Base-by-base conservation (phyloP, 1,140 invertebrate genomes). In the Dolichoris vasculosae region DNA sequence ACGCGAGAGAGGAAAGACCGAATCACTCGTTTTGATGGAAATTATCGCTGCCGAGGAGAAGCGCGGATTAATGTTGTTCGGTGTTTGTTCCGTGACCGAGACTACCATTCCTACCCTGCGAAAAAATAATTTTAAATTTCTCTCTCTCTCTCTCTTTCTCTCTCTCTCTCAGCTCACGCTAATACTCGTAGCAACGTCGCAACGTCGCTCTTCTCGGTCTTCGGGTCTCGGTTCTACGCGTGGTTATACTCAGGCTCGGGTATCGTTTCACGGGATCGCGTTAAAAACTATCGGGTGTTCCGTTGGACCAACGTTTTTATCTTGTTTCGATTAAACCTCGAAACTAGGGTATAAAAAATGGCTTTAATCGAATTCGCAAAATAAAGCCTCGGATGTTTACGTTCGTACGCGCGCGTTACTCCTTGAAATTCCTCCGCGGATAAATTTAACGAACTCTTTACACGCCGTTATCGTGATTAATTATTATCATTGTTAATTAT, bases 1-100 rank as follows among this genome's bases (percentile, higher is more conserved):
- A 80, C n/a, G 40, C n/a, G n/a, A 35, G 38, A 32, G 83, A 67
- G 30, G 43, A 64, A 63, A 85, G 69, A 64, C 59, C 78, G 30
- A 76, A 80, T 80, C 78, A 30, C 40, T 80, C 59, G 59, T 67
- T 67, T 32, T 48, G 26, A 67, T 67, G 40, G 59, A 32, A 80
- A 80, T 67, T 80, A 67, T 43, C 40, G 4, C 35, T 32, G 38
- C 40, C 20, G 48, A 35, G 43, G 51, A 13, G 32, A 11, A 26
- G 35, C 9, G 46, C 17, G 55, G 11, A 77, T 77, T 35, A 51
- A 32, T 51, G 46, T 77, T 20, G 30, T 6, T 11, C 30, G 15
- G 2, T 46, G 71, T 17, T 69, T 69, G 17, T 13, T 69, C 67
- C 2, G n/a, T 3, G 6, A 20, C 67, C 17, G 7, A 17, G 35